Evolutionary conservation across 2,888 invertebrate species (phyloP), one percentile per base, ranked within the genome.

Genomic region (Leptopilina myrica): DNA sequence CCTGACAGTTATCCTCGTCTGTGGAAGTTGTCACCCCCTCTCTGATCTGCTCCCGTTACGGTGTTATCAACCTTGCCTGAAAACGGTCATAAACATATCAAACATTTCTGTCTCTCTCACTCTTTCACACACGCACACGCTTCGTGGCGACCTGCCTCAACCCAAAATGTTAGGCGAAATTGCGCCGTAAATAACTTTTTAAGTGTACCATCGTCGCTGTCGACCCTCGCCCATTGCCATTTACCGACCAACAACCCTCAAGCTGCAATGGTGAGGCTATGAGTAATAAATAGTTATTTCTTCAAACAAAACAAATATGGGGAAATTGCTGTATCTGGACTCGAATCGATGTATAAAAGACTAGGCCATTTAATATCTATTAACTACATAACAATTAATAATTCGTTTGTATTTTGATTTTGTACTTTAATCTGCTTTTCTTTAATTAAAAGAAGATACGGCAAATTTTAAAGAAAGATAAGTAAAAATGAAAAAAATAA

Each of bases 101-200:
- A 83, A 84, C 86, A 20, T 56, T 12, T 20, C 62, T 9, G n/a
- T 73, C 56, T 69, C 66, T 46, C 15, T 67, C 43, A 43, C 40
- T 66, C 15, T 43, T 15, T 15, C n/a, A 43, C 43, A 33, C 43
- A 11, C 15, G 84, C 77, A 81, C 79, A 69, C 79, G 79, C 82
- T 82, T 81, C 85, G 83, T 85, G 85, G 85, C 84, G 89, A 90
- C 90, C 90, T 90, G 85, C 88, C 90, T 84, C 88, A 90, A 90
- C 88, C 33, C 86, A 84, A 88, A 89, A 90, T 88, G 86, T 89
- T 88, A 85, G 85, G 85, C 87, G 88, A 88, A 91, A 91, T 88
- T 87, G 86, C 88, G 86, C 87, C 90, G 88, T 91, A 91, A 91
- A 91, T 91, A 91, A 91, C 88, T 85, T 85, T 89, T 90, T 88